phyloP scores from a whole-genome alignment of 2,113 vertebrate species.

The Bungarus multicinctus region DNA sequence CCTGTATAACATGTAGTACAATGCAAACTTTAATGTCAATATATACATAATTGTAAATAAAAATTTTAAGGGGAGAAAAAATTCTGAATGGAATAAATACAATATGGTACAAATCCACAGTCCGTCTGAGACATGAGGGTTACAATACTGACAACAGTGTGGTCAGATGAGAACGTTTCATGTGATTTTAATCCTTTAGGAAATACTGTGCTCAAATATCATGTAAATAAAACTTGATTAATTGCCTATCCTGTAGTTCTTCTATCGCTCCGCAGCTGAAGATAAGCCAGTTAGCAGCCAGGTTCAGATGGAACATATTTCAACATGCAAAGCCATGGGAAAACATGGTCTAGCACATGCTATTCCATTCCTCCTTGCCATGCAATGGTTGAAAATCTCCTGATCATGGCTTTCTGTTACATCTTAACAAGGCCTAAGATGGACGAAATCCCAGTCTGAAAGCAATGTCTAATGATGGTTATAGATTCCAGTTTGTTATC shows the following conservation, averaged over 20 bases:
- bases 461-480: neutral
- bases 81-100: conserved; percentile 92
- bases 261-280: conserved; percentile 37
- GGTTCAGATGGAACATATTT: neutral
- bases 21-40: conserved; percentile 91
- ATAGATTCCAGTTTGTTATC: neutral
- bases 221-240: conserved; percentile 58
- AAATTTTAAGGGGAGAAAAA: conserved; percentile 78
- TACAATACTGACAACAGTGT: conserved; percentile 43
- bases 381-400: neutral
- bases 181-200: conserved; percentile 45
- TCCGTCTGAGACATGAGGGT: conserved; percentile 73
- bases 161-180: conserved; percentile 41
- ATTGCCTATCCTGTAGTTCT: conserved; percentile 54
- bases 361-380: neutral
- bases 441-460: neutral
- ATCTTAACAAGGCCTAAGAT: neutral
- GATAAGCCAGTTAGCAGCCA: conserved; percentile 23
- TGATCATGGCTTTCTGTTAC: neutral
- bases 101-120: conserved; percentile 92
- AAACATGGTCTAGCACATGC: neutral
- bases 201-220: conserved; percentile 52
- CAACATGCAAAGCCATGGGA: neutral
- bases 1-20: conserved; percentile 63
- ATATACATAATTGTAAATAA: conserved; percentile 89